Percentiles rank a stretch among this genome's conserved stretches.
These are phyloP conservation scores for Manis javanica DNA, from an alignment of 2,797 vertebrate genomes.

Conservation along the genomic window DNA sequence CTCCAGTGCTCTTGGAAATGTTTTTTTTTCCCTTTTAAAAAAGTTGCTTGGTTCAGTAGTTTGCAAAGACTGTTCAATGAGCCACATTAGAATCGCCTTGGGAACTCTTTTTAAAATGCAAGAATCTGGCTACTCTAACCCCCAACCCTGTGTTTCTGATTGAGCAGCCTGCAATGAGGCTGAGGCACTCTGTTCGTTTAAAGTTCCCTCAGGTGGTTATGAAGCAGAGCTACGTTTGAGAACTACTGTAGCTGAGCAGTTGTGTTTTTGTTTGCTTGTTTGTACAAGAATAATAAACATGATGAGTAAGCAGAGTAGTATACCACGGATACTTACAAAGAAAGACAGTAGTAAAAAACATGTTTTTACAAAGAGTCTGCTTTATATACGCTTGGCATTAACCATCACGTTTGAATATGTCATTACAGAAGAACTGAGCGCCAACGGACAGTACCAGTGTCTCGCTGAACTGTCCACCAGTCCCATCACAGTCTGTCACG, in stretches of 20 bases:
- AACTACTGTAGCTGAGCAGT: background rate
- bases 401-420: background rate
- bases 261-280: background rate
- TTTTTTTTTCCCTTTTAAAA: background rate
- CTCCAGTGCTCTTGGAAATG: background rate
- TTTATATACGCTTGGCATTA: background rate
- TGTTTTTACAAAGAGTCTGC: background rate
- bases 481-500: slow-evolving; percentile 91
- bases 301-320: background rate
- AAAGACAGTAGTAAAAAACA: background rate
- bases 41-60: background rate
- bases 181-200: background rate
- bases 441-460: slow-evolving; percentile 92
- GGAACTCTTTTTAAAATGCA: background rate
- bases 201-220: background rate
- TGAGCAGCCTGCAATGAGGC: background rate
- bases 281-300: background rate
- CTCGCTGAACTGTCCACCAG: slow-evolving; percentile 91
- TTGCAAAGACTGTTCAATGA: background rate
- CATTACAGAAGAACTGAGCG: slow-evolving; percentile 91
- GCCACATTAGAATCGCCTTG: background rate
- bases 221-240: background rate
- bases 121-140: background rate
- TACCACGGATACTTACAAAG: background rate
- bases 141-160: background rate